phyloP scores from a whole-genome alignment of 2,888 invertebrate species.

The Rhingia campestris region DNA sequence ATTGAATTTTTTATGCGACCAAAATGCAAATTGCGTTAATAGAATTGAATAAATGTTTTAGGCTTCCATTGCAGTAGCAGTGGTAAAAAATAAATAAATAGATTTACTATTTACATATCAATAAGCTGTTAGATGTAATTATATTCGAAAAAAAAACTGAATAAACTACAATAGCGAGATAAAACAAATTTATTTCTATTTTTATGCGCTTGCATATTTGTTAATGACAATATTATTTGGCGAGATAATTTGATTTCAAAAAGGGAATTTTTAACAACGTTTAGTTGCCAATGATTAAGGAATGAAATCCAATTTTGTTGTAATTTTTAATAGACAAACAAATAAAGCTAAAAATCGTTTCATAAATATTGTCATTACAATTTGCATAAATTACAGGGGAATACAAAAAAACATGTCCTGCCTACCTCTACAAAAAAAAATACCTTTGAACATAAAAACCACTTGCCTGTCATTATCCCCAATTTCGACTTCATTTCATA shows the following conservation, averaged over 20 bases:
- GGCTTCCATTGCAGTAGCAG: conserved; percentile 19
- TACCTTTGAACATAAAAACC: background rate
- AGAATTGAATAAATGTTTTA: conserved; percentile 59
- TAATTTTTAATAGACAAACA: no score
- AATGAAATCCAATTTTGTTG: no score
- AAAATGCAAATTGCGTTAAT: conserved; percentile 53
- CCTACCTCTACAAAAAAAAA: no score
- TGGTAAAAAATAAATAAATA: background rate
- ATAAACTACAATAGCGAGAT: background rate
- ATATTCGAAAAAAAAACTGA: background rate
- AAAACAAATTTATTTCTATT: conserved; percentile 3
- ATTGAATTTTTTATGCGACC: conserved; percentile 42
- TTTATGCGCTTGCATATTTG: conserved; percentile 22
- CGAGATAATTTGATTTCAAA: conserved; percentile 22
- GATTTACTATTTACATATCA: conserved; percentile 40
- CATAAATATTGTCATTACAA: no score
- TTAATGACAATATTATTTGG: conserved; percentile 10
- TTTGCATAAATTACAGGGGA: no score
- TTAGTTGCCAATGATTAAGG: no score
- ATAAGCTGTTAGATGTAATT: conserved; percentile 38
- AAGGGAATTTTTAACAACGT: conserved; percentile 14
- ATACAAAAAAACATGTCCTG: no score
- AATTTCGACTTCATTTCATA: background rate
- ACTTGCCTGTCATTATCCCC: conserved; percentile 8
- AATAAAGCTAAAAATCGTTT: no score